Evolutionary conservation across 2,797 vertebrate species (phyloP).

Genomic region (Babyrousa celebensis): DNA sequence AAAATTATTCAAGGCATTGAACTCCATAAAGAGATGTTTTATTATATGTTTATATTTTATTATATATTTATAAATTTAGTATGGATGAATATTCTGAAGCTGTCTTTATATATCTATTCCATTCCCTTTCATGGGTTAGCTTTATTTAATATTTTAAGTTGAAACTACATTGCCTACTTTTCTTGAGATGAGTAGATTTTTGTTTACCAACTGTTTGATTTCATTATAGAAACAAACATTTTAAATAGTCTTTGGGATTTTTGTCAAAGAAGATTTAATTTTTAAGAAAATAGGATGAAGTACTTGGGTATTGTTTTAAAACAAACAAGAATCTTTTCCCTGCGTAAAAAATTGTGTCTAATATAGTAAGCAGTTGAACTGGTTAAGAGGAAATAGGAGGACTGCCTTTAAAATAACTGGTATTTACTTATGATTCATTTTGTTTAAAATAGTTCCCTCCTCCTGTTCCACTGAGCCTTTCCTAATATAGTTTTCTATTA

Average conservation of each 20-base stretch:
- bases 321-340: not conserved
- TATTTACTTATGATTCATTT: slow-evolving; percentile 20
- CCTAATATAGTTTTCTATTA: not conserved
- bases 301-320: not conserved
- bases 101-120: not conserved
- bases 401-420: not conserved
- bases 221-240: not conserved
- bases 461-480: not conserved
- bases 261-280: slow-evolving; percentile 3
- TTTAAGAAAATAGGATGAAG: not conserved
- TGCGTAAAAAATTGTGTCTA: not conserved
- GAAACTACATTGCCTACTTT: not conserved
- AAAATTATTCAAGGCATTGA: not conserved
- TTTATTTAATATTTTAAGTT: slow-evolving; percentile 7
- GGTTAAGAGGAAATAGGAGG: not conserved
- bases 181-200: not conserved
- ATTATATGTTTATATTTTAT: slow-evolving; percentile 22
- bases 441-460: not conserved
- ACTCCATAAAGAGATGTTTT: not conserved
- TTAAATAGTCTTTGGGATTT: not conserved
- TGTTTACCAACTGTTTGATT: not conserved
- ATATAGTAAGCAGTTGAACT: not conserved
- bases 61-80: not conserved
- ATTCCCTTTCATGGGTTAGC: fast-evolving
- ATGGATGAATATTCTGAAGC: not conserved